Evolutionary conservation across 2,113 vertebrate genomes (phyloP), one percentile per base, ranked within the genome.

Genomic region (Sciurus niger): DNA sequence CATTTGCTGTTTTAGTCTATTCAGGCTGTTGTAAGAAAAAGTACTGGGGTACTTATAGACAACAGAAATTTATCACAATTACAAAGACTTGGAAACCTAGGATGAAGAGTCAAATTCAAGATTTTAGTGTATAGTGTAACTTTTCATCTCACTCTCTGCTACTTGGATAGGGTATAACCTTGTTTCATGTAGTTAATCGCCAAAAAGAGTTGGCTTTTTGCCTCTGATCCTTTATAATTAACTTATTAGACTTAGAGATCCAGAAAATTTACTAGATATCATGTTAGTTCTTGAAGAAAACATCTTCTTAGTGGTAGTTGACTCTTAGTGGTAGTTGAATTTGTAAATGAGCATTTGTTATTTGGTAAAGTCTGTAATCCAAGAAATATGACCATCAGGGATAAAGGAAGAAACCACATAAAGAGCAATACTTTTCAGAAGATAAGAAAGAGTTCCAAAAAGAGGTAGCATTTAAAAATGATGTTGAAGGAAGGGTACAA

Each of bases 321-420:
- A 76, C 37, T 51, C 14, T 93, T 90, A 22, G 65, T 40, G 13
- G 4, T 46, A 79, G 8, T 16, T 58, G 34, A 76, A 76, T 92
- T 88, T 96, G 25, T 48, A 86, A 96, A 48, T 86, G 46, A 86
- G 24, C 14, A 79, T 92, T 80, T 24, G 4, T 17, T 77, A 67
- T 79, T 40, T 78, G 28, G 58, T 91, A 88, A 94, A 24, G 6
- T 25, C 13, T 86, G 18, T 65, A 51, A 53, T 55, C 32, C 25
- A 94, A 51, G 70, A 67, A 88, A 53, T 89, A 51, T 28, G 72
- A 28, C 51, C 14, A 74, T 80, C 76, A 11, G 32, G 12, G 28
- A 92, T 18, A 8, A 24, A 58, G 55, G 7, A 24, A 24, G 55
- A 58, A 58, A 58, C 55, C 5, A 55, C 18, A 55, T 55, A 55